Base-by-base conservation (phyloP, 2,113 vertebrate species). In the Ahaetulla prasina region DNA sequence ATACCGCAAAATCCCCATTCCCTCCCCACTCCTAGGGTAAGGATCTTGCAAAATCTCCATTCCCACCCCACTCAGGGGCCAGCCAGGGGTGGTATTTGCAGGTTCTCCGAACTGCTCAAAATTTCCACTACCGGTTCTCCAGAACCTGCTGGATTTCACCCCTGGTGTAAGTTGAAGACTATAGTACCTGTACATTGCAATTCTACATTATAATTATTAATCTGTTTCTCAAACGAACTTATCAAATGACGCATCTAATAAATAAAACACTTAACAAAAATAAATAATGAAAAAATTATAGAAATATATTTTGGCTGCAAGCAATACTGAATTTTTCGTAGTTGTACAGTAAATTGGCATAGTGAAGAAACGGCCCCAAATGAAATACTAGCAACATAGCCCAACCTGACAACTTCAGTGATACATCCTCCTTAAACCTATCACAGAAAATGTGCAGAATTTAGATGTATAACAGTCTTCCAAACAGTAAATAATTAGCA, bases 401-500 rank as follows among this genome's bases (percentile, higher is more conserved):
- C 89, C 2, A 91, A 22, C 80, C 52, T 86, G 39, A 45, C 6
- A 68, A n/a, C 22, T 55, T 54, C 85, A 80, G 11, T 87, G 87
- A 88, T 7, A 89, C 3, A 87, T n/a, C 84, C 22, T 74, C 3
- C 63, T 88, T 35, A n/a, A 84, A 88, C 9, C 22, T 57, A 20
- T 47, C 68, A 27, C 55, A 85, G 52, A 84, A 88, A 55, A 49
- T 52, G 30, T 57, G 16, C 52, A 74, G 49, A 52, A 85, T 52
- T 52, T 88, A 88, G 39, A 27, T 43, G 14, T 86, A 87, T 22
- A 87, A 47, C n/a, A 88, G 53, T 27, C 86, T 49, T 92, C 57
- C n/a, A 91, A 63, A 93, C 2, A 54, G 7, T 35, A 92, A 92
- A 68, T 35, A 92, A 35, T 89, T 89, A 74, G 89, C 27, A 63